Conservation (phyloP, 2,113 vertebrate genomes). For the Aptenodytes patagonicus region DNA sequence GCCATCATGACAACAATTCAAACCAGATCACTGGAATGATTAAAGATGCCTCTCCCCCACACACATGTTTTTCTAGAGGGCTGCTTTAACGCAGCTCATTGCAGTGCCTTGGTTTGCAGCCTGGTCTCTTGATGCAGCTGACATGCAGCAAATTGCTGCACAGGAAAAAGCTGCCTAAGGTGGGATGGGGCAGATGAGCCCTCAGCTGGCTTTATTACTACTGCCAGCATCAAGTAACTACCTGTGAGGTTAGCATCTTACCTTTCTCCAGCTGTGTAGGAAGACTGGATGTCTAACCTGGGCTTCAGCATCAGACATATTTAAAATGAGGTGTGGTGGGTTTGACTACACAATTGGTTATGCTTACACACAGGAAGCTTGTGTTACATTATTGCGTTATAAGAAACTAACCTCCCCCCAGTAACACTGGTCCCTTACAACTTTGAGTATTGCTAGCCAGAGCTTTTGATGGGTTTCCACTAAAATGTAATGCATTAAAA, state of each 20-base stretch:
- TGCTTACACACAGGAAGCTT: neutral
- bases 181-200: neutral
- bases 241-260: neutral
- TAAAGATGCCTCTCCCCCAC: neutral
- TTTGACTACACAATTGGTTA: neutral
- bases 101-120: neutral
- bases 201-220: neutral
- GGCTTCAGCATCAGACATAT: neutral
- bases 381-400: no score
- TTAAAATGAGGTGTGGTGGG: neutral
- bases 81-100: neutral
- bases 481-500: neutral
- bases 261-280: neutral
- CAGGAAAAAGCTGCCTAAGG: neutral
- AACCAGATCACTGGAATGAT: neutral
- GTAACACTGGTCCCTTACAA: neutral
- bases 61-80: neutral
- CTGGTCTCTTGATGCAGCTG: neutral
- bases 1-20: neutral
- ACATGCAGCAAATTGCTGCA: neutral
- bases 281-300: neutral
- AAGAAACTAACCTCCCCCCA: neutral
- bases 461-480: neutral
- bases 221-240: neutral
- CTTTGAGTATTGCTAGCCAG: neutral